A percentile compares a stretch with the other conserved stretches of the same genome.
Conservation (phyloP, 2,113 vertebrate species). For the Xiphophorus hellerii region DNA sequence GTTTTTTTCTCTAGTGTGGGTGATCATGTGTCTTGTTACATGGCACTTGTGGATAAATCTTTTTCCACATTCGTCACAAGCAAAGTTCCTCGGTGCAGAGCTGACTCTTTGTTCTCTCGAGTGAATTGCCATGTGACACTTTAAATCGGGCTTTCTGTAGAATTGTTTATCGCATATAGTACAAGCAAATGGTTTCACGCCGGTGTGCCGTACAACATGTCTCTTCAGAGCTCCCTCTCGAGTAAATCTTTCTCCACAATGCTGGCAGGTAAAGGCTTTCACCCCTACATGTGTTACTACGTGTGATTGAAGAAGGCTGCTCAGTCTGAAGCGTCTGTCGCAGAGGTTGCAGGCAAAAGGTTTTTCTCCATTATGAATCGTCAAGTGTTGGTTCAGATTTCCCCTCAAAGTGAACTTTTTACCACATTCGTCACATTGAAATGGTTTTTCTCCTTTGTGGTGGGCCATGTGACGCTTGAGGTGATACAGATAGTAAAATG, state of each 20-base stretch:
- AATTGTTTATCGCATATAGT: not conserved
- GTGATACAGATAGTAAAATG: not conserved
- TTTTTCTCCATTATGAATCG: conserved; percentile 19
- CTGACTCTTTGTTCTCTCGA: not conserved
- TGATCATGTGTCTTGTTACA: conserved; percentile 1
- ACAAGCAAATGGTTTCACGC: not conserved
- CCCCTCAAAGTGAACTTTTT: conserved; percentile 10
- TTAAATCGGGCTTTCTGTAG: not conserved
- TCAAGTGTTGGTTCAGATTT: conserved; percentile 22
- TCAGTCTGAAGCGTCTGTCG: not conserved
- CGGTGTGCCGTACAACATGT: conserved; percentile 1
- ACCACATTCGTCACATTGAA: conserved; percentile 14
- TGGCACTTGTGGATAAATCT: not conserved
- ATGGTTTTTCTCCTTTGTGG: conserved; percentile 12
- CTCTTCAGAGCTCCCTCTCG: not conserved
- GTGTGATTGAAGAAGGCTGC: not conserved
- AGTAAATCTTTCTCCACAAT: conserved; percentile 2
- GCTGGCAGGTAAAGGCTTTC: not conserved
- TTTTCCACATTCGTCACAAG: conserved; percentile 2
- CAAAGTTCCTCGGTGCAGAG: not conserved
- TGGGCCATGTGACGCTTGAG: not conserved
- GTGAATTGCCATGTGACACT: conserved; percentile 1
- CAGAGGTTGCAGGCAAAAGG: conserved; percentile 12
- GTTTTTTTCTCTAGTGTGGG: not conserved
- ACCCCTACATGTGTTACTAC: not conserved